Evolutionary conservation across 2,113 vertebrate species (phyloP), one percentile per base, ranked within the genome.

Genomic region (Peucedramus taeniatus): DNA sequence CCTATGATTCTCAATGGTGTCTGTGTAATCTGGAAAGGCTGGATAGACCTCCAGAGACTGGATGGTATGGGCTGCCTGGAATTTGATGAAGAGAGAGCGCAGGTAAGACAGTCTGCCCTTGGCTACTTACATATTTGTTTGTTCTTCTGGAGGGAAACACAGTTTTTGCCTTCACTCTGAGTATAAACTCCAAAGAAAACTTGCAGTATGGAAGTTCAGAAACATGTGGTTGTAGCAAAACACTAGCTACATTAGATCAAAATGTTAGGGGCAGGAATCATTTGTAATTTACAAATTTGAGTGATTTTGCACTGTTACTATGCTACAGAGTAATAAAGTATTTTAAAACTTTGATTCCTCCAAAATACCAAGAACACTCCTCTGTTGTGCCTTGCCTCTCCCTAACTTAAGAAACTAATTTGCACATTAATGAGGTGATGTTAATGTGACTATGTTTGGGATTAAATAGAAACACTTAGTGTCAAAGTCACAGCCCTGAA

Each of bases 1-100:
- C 99, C 99, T 18, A 99, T 99, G 99, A 99, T 99, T 97, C 97
- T 99, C 92, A 99, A 99, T 63, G 99, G 99, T 57, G 99, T 99
- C 87, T 99, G 99, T 98, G 99, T 99, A 96, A 99, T 99, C 93
- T 99, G 99, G 99, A 99, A 98, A 97, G 99, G 99, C 94, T 99
- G 99, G 99, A 99, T 99, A 83, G 99, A 99, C 96, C 98, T 99
- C 39, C 99, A 99, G 97, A 98, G 99, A 94, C 98, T 99, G 97
- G 99, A 99, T 93, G 99, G 99, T 94, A 99, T 99, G 99, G 99
- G 99, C 71, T 99, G 98, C 97, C 98, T 99, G 98, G 99, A 99
- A 90, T 99, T 99, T 64, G 99, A 99, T 95, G 99, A 99, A 24
- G 99, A 99, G 94, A 98, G 99, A 96, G 99, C 99, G 6, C 99